A percentile compares a stretch with the other conserved stretches of the same genome.
These are phyloP conservation scores for Rhamphomyia laevipes DNA, from an alignment of 2,888 invertebrate genomes.

Conservation along the genomic window DNA sequence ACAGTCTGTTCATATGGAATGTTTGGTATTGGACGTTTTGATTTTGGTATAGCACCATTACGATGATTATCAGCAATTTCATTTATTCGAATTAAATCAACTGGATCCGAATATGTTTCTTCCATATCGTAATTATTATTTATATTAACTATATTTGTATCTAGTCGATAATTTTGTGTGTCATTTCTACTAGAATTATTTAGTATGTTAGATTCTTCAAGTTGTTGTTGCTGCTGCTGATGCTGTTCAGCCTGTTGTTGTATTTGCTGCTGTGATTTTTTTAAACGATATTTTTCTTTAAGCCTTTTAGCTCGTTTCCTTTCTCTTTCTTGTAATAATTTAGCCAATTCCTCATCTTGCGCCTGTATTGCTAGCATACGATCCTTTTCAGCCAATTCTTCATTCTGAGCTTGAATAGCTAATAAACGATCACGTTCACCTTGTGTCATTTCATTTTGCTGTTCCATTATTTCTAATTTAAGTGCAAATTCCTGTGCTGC, in stretches of 20 bases:
- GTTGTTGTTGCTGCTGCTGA: not conserved
- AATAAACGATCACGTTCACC: conserved; percentile 25
- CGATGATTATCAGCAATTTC: not conserved
- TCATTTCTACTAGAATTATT: not conserved
- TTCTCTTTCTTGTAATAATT: conserved; percentile 63
- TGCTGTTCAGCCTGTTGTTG: too few species aligned
- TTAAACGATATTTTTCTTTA: conserved; percentile 54
- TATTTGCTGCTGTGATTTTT: conserved; percentile 25
- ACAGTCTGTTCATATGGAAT: not conserved
- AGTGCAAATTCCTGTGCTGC: conserved; percentile 49
- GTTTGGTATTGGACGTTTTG: too few species aligned
- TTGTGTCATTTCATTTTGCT: conserved; percentile 44
- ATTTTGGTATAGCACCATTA: too few species aligned
- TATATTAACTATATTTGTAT: not conserved
- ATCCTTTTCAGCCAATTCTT: conserved; percentile 38
- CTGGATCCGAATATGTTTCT: not conserved
- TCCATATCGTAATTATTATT: not conserved
- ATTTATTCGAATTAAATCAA: not conserved
- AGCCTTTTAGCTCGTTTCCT: conserved; percentile 57
- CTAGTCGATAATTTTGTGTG: not conserved
- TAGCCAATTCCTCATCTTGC: conserved; percentile 66
- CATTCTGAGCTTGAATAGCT: not conserved
- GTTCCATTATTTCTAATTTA: conserved; percentile 64
- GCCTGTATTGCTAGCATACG: conserved; percentile 63
- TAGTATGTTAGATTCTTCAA: not conserved